These are phyloP conservation scores for Euclidia mi DNA, from an alignment of 2,888 invertebrate species.

Conservation along the genomic window DNA sequence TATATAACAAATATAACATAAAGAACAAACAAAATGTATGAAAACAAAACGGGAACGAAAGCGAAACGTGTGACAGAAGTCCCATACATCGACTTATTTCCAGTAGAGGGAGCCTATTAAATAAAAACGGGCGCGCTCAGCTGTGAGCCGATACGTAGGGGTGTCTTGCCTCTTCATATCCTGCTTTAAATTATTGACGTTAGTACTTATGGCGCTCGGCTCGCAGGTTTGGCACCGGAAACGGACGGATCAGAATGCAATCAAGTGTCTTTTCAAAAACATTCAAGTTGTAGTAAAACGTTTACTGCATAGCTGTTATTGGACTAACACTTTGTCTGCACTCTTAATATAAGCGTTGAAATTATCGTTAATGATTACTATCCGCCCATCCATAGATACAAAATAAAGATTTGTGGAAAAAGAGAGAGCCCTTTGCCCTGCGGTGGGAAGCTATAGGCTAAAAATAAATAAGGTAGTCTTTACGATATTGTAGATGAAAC, in stretches of 20 bases:
- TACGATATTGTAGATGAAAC: too few species aligned
- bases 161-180: conserved; percentile 51
- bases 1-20: conserved; percentile 12
- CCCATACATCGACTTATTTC: conserved; percentile 72
- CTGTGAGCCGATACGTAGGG: conserved; percentile 69
- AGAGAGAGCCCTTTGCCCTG: too few species aligned
- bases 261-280: too few species aligned
- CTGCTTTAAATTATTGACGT: conserved; percentile 24
- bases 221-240: background rate
- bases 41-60: conserved; percentile 60
- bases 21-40: conserved; percentile 39
- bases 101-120: conserved; percentile 70
- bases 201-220: conserved; percentile 1
- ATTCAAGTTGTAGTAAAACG: too few species aligned
- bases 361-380: too few species aligned
- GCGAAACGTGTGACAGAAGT: conserved; percentile 64
- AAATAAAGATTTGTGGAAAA: too few species aligned
- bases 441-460: too few species aligned
- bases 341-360: too few species aligned
- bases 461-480: too few species aligned
- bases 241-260: background rate
- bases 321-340: too few species aligned
- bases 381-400: too few species aligned
- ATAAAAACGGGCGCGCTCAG: conserved; percentile 73
- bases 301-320: too few species aligned